A percentile compares a stretch with the other conserved stretches of the same genome.
Evolutionary conservation across 2,888 invertebrate genomes (phyloP).

Genomic region (Carcina quercana): DNA sequence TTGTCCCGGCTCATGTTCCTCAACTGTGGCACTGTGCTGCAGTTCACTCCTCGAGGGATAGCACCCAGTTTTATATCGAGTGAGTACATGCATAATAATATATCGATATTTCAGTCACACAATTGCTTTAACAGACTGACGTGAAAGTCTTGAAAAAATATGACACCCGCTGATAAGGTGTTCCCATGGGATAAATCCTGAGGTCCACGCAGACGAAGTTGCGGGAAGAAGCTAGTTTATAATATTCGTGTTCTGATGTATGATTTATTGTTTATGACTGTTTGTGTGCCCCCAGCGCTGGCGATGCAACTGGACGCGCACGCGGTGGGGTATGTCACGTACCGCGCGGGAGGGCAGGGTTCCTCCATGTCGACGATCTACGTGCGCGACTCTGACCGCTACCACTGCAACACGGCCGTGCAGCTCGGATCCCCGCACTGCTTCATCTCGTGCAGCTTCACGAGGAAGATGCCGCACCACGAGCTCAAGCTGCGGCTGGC

Average conservation of each 20-base stretch:
- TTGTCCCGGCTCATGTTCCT: constrained; percentile 83
- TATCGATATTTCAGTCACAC: no score
- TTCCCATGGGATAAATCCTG: no score
- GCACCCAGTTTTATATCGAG: constrained; percentile 85
- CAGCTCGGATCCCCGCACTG: constrained; percentile 90
- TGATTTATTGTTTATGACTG: no score
- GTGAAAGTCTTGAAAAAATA: no score
- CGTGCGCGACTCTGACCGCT: constrained; percentile 83
- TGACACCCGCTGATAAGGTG: no score
- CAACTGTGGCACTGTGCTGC: constrained; percentile 83
- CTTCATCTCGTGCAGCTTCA: constrained; percentile 83
- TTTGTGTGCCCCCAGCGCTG: constrained; percentile 75
- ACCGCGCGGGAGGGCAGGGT: constrained; percentile 78
- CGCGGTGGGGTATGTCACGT: constrained; percentile 91
- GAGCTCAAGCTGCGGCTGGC: constrained; percentile 85
- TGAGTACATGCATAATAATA: no score
- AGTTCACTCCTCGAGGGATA: constrained; percentile 85
- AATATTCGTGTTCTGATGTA: no score
- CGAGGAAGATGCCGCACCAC: constrained; percentile 85
- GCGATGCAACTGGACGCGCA: constrained; percentile 91
- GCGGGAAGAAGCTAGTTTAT: no score
- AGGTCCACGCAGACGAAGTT: no score
- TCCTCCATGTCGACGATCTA: constrained; percentile 88
- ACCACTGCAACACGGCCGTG: constrained; percentile 80
- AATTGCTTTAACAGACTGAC: no score